Percentiles rank a stretch among this genome's conserved stretches.
Evolutionary conservation across 2,797 vertebrate genomes (phyloP).

Genomic region (Nannoperca australis): DNA sequence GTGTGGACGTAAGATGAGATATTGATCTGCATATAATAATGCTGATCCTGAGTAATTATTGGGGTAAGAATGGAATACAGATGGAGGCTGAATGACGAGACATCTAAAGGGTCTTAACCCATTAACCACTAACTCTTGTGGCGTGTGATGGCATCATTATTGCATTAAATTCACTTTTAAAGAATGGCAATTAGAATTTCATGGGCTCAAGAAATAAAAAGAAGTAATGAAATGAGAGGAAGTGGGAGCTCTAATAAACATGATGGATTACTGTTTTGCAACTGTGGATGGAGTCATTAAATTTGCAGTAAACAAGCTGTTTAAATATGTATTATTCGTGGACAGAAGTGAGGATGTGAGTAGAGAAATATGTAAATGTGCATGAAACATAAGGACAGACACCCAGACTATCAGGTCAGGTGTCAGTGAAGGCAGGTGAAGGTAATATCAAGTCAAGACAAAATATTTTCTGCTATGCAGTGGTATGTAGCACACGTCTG

Average conservation of each 20-base stretch:
- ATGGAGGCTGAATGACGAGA: background rate
- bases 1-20: background rate
- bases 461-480: background rate
- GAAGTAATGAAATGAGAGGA: conserved; percentile 9
- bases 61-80: background rate
- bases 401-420: background rate
- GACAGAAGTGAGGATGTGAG: conserved; percentile 2
- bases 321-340: conserved; percentile 38
- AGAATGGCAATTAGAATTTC: conserved; percentile 10
- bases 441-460: background rate
- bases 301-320: conserved; percentile 37
- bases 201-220: conserved; percentile 20
- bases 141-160: conserved; percentile 17
- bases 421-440: background rate
- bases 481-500: background rate
- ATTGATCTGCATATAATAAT: conserved; percentile 34
- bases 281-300: conserved; percentile 42
- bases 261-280: conserved; percentile 44
- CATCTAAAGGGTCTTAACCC: background rate
- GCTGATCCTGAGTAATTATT: conserved; percentile 20
- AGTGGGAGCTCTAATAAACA: conserved; percentile 43
- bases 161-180: conserved; percentile 33
- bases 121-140: conserved; percentile 7
- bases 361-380: conserved; percentile 4
- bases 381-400: background rate